phyloP scores from a whole-genome alignment of 1,140 invertebrate genomes.

The honey bee (Apis mellifera) region DNA sequence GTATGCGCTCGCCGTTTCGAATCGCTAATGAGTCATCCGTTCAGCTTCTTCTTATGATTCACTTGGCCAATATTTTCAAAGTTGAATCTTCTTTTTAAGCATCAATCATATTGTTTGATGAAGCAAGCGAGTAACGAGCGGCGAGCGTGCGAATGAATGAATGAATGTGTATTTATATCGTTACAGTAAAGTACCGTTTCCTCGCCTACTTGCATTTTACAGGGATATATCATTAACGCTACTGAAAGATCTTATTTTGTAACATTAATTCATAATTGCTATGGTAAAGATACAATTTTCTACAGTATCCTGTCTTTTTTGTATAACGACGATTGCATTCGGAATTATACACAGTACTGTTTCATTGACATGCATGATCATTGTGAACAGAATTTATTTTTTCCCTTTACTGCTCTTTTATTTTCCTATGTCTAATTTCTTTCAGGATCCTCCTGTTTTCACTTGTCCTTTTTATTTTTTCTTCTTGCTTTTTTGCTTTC shows the following conservation, averaged over 20 bases:
- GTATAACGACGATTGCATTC: slow-evolving; percentile 35
- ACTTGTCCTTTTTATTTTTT: background rate
- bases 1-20: slow-evolving; percentile 11
- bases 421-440: background rate
- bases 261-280: slow-evolving; percentile 72
- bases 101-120: slow-evolving; percentile 70
- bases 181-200: slow-evolving; percentile 73
- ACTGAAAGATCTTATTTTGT: slow-evolving; percentile 73
- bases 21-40: slow-evolving; percentile 47
- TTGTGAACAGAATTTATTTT: background rate
- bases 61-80: slow-evolving; percentile 17
- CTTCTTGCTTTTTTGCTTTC: background rate
- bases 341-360: slow-evolving; percentile 32
- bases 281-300: slow-evolving; percentile 60
- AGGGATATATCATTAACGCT: slow-evolving; percentile 74
- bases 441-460: background rate
- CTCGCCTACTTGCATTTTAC: slow-evolving; percentile 63
- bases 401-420: no score
- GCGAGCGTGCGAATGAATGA: slow-evolving; percentile 71
- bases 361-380: slow-evolving; percentile 8
- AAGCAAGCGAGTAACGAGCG: slow-evolving; percentile 77
- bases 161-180: slow-evolving; percentile 73
- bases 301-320: slow-evolving; percentile 49
- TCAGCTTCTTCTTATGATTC: slow-evolving; percentile 43
- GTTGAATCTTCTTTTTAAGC: slow-evolving; percentile 62